Evolutionary conservation across 2,888 invertebrate genomes (phyloP), one percentile per base, ranked within the genome.

Genomic region (Cynaeus angustus): DNA sequence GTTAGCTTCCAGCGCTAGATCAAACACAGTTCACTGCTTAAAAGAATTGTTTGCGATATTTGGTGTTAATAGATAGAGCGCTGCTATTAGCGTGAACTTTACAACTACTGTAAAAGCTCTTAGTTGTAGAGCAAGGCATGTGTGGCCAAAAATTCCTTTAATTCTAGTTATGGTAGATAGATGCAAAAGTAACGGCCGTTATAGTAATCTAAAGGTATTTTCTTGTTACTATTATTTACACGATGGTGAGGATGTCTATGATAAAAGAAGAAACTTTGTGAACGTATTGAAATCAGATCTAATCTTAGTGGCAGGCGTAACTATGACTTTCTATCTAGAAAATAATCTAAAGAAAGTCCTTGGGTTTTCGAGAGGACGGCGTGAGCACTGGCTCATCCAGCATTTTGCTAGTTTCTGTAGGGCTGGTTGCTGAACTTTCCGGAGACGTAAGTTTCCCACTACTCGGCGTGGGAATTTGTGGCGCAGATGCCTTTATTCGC

Each of bases 341-440:
- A 61, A 38, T 64, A 70, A 77, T 81, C 81, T 84, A 85, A 77
- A 85, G 83, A 82, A 86, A 86, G 77, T 86, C 86, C 76, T 85
- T 84, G 66, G 85, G 81, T 81, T 84, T 84, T 76, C 84, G 79
- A 71, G 83, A 83, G 82, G 85, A 84, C 82, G 85, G 84, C 77
- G 83, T 83, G 73, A 82, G 83, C 74, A 80, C 80, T 73, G 78
- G 75, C 72, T 86, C 83, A 46, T 82, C 86, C 74, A 87, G 81
- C 87, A 87, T 87, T 77, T 86, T 87, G 70, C 88, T 87, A 13
- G 87, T 87, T 78, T 89, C 89, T n/a, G 89, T 86, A 62, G 88
- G 88, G 72, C 87, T 85, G 9, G 86, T 85, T 68, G 86, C 85
- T 28, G 86, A 82, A 75, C 85, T 85, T 67, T 84, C 85, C 9